These are phyloP conservation scores for Hirtodrosophila cameraria DNA, from an alignment of 2,888 invertebrate genomes.

Conservation along the genomic window DNA sequence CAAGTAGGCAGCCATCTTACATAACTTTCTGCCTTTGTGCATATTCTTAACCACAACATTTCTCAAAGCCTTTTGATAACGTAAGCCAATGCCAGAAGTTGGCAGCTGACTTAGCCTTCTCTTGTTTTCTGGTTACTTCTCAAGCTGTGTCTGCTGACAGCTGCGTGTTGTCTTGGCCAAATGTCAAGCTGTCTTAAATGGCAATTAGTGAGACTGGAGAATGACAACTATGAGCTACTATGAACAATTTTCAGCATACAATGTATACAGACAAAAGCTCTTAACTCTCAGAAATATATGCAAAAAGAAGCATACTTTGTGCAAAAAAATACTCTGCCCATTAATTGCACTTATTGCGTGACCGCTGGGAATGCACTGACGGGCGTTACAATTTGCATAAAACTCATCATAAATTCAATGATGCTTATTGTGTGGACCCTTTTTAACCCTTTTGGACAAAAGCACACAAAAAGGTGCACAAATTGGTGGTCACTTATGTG, in stretches of 20 bases:
- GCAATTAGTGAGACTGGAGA: constrained; percentile 42
- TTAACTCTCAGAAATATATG: background rate
- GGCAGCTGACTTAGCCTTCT: constrained; percentile 16
- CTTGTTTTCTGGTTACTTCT: background rate
- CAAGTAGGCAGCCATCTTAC: constrained; percentile 9
- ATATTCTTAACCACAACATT: background rate
- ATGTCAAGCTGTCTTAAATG: constrained; percentile 44
- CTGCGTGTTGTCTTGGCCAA: constrained; percentile 28
- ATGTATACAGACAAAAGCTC: constrained; percentile 5
- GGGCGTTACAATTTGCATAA: constrained; percentile 53
- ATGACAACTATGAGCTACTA: no score
- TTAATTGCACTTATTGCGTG: constrained; percentile 47
- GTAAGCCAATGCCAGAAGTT: constrained; percentile 30
- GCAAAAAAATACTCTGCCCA: constrained; percentile 8
- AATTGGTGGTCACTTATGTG: constrained; percentile 58
- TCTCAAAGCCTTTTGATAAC: constrained; percentile 22
- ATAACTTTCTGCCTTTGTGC: constrained; percentile 1
- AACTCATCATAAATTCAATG: constrained; percentile 76
- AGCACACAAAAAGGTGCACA: constrained; percentile 28
- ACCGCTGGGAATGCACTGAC: constrained; percentile 30
- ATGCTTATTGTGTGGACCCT: constrained; percentile 53
- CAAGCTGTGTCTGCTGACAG: constrained; percentile 22
- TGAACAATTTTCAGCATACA: background rate
- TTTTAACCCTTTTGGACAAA: constrained; percentile 18
- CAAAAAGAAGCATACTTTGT: background rate